Conservation (phyloP, 2,888 invertebrate genomes). For the Leptarthrus brevirostris region DNA sequence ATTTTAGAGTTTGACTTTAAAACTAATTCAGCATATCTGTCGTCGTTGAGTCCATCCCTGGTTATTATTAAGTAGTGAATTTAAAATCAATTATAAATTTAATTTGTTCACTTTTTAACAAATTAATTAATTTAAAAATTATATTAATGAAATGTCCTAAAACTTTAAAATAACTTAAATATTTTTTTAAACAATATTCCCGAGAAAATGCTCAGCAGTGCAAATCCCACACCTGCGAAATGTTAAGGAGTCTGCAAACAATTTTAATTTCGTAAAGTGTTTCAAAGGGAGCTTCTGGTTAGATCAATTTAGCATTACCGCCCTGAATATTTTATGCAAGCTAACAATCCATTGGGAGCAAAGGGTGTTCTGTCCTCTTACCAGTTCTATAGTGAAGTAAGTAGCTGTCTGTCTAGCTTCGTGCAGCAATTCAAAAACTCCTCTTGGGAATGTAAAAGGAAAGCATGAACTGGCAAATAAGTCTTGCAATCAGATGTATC, state of each 20-base stretch:
- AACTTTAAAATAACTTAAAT: no score
- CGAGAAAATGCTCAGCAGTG: constrained; percentile 8
- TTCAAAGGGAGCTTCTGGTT: constrained; percentile 47
- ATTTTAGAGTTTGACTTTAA: no score
- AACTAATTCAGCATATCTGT: no score
- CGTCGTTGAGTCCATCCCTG: no score
- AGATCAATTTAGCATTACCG: constrained; percentile 49
- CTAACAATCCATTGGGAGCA: background rate
- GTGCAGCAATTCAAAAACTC: constrained; percentile 18
- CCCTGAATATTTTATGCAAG: constrained; percentile 47
- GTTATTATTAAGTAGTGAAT: no score
- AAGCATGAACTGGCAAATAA: constrained; percentile 33
- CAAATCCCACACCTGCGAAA: constrained; percentile 34
- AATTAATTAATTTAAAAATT: no score
- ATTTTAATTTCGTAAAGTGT: constrained; percentile 51
- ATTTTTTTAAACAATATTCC: no score
- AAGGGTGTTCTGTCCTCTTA: constrained; percentile 32
- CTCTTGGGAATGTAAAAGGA: constrained; percentile 30
- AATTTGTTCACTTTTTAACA: no score
- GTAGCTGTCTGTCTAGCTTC: constrained; percentile 32
- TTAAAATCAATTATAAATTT: no score
- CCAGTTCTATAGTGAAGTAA: constrained; percentile 9
- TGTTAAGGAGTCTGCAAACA: constrained; percentile 44
- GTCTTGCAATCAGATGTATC: constrained; percentile 27
- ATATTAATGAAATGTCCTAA: no score